Percentiles rank a stretch among this genome's conserved stretches.
phyloP scores from a whole-genome alignment of 1,140 invertebrate genomes.

The Frieseomelitta varia region DNA sequence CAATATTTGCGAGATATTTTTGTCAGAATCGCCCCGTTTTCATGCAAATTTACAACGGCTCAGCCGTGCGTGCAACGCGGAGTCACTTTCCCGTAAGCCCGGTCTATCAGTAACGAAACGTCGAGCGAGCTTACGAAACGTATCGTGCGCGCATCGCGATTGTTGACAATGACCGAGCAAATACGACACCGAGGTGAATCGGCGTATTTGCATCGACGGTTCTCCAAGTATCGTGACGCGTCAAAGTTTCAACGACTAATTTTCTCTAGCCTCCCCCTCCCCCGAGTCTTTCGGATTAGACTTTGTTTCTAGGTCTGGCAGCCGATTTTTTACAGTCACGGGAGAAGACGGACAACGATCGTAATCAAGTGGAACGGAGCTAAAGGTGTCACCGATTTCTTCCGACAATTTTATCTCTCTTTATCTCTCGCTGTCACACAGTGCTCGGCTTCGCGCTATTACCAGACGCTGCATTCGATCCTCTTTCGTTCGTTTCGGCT shows the following conservation, averaged over 20 bases:
- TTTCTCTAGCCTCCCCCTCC: neutral
- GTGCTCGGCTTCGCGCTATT: neutral
- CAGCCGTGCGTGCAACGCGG: too few species aligned
- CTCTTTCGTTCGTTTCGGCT: neutral
- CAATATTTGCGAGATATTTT: too few species aligned
- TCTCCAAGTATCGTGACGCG: too few species aligned
- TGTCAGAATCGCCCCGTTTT: neutral
- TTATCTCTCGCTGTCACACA: neutral
- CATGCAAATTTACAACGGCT: neutral
- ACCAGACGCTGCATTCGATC: neutral
- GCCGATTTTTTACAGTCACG: neutral
- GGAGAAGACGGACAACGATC: neutral
- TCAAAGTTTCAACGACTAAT: neutral
- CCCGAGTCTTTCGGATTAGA: too few species aligned
- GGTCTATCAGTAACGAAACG: neutral
- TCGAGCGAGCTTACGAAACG: neutral
- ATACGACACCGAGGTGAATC: neutral
- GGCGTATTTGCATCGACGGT: neutral
- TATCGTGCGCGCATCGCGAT: neutral
- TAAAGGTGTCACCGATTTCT: conserved; percentile 12
- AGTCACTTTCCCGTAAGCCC: neutral
- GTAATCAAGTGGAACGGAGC: neutral
- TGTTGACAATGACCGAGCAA: neutral
- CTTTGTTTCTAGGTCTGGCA: too few species aligned
- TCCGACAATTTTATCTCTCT: neutral